Conservation (phyloP, 2,888 invertebrate genomes). For the Tineola bisselliella region DNA sequence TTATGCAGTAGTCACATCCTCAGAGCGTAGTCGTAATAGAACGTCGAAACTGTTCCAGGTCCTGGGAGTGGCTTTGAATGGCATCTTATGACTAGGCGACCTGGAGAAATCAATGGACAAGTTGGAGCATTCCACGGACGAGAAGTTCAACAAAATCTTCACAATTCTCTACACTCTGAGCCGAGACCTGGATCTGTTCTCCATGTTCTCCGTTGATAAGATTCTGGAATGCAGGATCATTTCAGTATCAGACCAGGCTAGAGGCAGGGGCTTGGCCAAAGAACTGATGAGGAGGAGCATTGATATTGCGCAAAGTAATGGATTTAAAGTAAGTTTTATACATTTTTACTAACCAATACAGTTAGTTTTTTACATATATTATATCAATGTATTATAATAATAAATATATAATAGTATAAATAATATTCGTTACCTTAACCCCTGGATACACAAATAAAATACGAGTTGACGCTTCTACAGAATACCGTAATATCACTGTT, state of each 20-base stretch:
- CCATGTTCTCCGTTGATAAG: slow-evolving; percentile 70
- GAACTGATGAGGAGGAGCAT: slow-evolving; percentile 75
- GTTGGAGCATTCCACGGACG: slow-evolving; percentile 72
- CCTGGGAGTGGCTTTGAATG: slow-evolving; percentile 81
- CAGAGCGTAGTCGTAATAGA: not conserved
- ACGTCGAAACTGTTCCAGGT: slow-evolving; percentile 62
- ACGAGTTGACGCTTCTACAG: too few species aligned
- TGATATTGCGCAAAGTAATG: slow-evolving; percentile 70
- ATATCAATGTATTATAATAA: too few species aligned
- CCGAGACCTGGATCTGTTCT: slow-evolving; percentile 75
- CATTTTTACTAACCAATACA: too few species aligned
- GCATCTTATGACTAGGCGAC: slow-evolving; percentile 78
- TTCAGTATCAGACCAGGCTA: slow-evolving; percentile 75
- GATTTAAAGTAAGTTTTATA: slow-evolving; percentile 70
- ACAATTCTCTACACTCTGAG: slow-evolving; percentile 78
- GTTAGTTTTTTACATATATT: too few species aligned
- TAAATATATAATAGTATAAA: too few species aligned
- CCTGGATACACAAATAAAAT: too few species aligned
- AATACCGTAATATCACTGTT: too few species aligned
- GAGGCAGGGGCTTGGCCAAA: slow-evolving; percentile 80
- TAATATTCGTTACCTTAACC: too few species aligned
- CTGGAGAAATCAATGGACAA: slow-evolving; percentile 75
- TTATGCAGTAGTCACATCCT: too few species aligned
- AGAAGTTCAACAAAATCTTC: slow-evolving; percentile 81
- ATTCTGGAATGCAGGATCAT: slow-evolving; percentile 84